These are phyloP conservation scores for Zaprionus camerounensis DNA, from an alignment of 1,140 invertebrate species.

Conservation along the genomic window DNA sequence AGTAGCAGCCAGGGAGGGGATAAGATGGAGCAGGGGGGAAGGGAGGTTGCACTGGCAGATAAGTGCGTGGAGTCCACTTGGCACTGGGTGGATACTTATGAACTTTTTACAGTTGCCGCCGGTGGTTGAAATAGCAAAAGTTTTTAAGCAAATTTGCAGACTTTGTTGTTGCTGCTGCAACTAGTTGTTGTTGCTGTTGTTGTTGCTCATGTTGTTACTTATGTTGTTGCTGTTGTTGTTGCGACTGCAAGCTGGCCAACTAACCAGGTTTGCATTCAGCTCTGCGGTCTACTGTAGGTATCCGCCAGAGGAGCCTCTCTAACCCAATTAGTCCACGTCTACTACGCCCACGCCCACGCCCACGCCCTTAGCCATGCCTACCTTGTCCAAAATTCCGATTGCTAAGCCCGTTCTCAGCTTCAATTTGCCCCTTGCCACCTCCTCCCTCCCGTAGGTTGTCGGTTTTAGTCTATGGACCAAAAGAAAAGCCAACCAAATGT, in stretches of 20 bases:
- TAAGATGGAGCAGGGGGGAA: background rate
- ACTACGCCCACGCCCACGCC: background rate
- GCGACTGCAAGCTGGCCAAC: slow-evolving; percentile 23
- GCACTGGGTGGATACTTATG: slow-evolving; percentile 50
- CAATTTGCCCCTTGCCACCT: background rate
- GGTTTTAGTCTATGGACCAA: background rate
- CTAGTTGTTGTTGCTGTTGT: slow-evolving; percentile 14
- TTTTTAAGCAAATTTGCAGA: slow-evolving; percentile 46
- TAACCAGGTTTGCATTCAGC: slow-evolving; percentile 44
- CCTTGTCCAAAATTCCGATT: slow-evolving; percentile 42
- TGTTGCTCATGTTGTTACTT: slow-evolving; percentile 7
- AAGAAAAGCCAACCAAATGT: slow-evolving; percentile 14
- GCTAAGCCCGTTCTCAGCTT: background rate
- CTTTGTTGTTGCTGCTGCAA: slow-evolving; percentile 20
- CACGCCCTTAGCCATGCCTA: background rate
- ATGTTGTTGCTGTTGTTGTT: slow-evolving; percentile 5
- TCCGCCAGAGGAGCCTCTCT: slow-evolving; percentile 12
- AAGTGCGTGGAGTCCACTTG: slow-evolving; percentile 1
- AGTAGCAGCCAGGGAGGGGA: background rate
- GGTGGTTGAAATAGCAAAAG: slow-evolving; percentile 59
- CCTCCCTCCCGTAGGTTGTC: background rate
- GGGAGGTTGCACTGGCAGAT: background rate
- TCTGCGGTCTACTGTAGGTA: slow-evolving; percentile 41
- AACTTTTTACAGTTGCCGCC: slow-evolving; percentile 58
- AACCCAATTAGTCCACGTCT: slow-evolving; percentile 1